Percentiles rank a stretch among this genome's conserved stretches.
These are phyloP conservation scores for Cettia cetti DNA, from an alignment of 2,113 vertebrate species.

Conservation along the genomic window DNA sequence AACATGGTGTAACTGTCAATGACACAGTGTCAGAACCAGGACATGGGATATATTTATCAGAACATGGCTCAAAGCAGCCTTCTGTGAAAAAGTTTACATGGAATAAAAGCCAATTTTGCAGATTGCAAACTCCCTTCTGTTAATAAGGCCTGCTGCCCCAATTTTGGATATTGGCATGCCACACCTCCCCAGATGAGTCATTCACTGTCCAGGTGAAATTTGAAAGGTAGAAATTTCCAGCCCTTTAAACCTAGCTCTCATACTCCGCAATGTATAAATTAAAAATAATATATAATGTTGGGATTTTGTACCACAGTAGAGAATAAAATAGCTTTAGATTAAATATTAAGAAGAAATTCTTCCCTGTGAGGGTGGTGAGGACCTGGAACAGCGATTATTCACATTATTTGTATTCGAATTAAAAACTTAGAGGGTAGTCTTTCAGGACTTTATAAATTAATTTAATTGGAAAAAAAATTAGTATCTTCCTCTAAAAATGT, in stretches of 20 bases:
- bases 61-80: neutral
- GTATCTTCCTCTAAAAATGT: neutral
- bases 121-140: accelerated
- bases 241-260: neutral
- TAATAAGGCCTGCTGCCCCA: accelerated
- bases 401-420: neutral
- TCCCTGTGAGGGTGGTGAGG: neutral
- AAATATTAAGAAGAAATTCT: neutral
- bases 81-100: accelerated
- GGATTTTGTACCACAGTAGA: neutral
- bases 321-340: neutral
- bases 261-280: neutral
- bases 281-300: neutral
- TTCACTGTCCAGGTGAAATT: neutral
- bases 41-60: neutral
- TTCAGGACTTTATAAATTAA: neutral
- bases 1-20: neutral
- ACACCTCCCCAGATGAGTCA: accelerated
- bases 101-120: neutral
- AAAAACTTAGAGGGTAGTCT: neutral
- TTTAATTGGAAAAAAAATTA: neutral
- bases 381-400: neutral
- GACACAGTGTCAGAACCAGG: neutral
- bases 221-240: neutral
- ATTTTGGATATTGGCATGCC: neutral